Evolutionary conservation across 2,888 invertebrate genomes (phyloP).

Genomic region (Yponomeuta cagnagella): DNA sequence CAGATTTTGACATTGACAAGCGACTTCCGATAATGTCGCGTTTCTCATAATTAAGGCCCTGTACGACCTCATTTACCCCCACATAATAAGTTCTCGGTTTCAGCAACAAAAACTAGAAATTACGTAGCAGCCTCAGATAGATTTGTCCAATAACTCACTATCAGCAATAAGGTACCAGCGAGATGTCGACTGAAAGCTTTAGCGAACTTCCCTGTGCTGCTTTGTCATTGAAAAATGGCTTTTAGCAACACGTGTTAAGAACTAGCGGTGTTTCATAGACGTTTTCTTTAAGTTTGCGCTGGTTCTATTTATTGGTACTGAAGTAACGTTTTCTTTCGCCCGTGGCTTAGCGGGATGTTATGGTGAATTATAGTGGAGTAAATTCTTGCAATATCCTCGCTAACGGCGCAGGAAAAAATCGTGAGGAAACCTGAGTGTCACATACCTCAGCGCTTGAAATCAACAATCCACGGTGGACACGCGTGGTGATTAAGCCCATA

Average conservation of each 20-base stretch:
- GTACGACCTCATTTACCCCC: neutral
- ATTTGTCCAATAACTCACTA: slow-evolving; percentile 1
- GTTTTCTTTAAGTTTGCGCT: neutral
- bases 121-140: neutral
- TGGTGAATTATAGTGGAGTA: neutral
- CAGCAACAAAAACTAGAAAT: neutral
- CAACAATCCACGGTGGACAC: too few relatives aligned
- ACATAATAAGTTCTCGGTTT: neutral
- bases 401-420: too few relatives aligned
- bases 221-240: neutral
- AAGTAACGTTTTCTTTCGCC: neutral
- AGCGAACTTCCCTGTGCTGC: neutral
- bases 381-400: neutral
- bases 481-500: too few relatives aligned
- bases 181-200: neutral
- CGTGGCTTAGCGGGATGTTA: neutral
- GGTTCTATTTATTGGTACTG: neutral
- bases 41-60: too few relatives aligned
- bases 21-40: too few relatives aligned
- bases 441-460: too few relatives aligned
- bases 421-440: too few relatives aligned
- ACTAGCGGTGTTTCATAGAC: neutral
- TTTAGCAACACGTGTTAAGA: neutral
- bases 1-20: too few relatives aligned
- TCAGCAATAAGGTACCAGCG: neutral